Evolutionary conservation across 2,797 vertebrate species (phyloP).

Genomic region (Echeneis naucrates): DNA sequence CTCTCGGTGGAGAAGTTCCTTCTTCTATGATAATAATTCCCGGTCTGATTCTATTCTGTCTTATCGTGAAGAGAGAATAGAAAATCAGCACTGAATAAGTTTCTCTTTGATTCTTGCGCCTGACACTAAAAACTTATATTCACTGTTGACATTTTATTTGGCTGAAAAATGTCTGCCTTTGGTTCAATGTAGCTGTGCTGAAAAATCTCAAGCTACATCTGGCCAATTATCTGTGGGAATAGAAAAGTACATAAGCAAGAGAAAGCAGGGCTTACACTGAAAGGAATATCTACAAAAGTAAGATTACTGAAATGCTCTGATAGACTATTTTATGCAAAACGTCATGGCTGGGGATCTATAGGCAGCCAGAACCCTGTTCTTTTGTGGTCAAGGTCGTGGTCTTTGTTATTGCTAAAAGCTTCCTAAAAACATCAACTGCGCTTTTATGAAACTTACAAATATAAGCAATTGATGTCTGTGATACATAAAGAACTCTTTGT

Average conservation of each 20-base stretch:
- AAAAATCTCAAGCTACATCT: background rate
- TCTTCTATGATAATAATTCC: slow-evolving; percentile 12
- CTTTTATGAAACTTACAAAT: no score
- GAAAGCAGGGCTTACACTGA: slow-evolving; percentile 1
- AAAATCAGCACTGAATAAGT: slow-evolving; percentile 6
- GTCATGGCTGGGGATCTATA: slow-evolving; percentile 1
- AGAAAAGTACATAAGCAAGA: slow-evolving; percentile 1
- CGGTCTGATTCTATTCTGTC: background rate
- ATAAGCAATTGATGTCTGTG: no score
- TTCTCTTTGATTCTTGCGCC: slow-evolving; percentile 1
- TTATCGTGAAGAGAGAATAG: background rate
- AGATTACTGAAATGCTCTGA: background rate
- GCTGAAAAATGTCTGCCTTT: background rate
- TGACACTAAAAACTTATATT: slow-evolving; percentile 27
- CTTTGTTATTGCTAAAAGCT: no score
- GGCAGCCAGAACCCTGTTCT: background rate
- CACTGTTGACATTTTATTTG: slow-evolving; percentile 22
- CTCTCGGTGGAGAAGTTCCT: background rate
- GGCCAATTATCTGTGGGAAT: slow-evolving; percentile 27
- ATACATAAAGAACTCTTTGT: no score
- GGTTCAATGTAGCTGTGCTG: background rate
- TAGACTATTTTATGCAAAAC: slow-evolving; percentile 15
- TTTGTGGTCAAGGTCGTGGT: slow-evolving; percentile 12
- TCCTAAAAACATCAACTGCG: no score
- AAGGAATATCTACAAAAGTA: background rate